A percentile compares a stretch with the other conserved stretches of the same genome.
Evolutionary conservation across 2,888 invertebrate genomes (phyloP).

Genomic region (Drosophila pegasa): DNA sequence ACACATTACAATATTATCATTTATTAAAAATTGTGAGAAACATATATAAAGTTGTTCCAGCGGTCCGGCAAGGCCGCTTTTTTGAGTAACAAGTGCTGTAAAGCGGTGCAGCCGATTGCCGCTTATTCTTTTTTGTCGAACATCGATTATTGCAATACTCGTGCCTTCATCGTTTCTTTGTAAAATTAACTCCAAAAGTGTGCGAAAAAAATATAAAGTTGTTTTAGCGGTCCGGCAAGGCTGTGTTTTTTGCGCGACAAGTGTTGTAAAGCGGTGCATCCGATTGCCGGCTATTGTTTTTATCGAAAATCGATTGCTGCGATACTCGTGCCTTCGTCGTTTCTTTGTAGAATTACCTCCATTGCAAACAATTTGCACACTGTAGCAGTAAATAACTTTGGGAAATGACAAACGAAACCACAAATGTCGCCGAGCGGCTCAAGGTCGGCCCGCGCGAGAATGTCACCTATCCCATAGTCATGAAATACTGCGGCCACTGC

Average conservation of each 20-base stretch:
- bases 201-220: background rate
- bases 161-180: constrained; percentile 13
- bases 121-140: constrained; percentile 1
- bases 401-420: constrained; percentile 87
- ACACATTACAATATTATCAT: too few relatives aligned
- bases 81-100: constrained; percentile 14
- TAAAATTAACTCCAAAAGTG: constrained; percentile 17
- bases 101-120: background rate
- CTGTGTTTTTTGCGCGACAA: background rate
- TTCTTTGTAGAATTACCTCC: constrained; percentile 18
- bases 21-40: background rate
- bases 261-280: constrained; percentile 7
- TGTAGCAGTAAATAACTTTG: constrained; percentile 13
- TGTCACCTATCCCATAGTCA: constrained; percentile 92
- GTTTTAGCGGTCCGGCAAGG: constrained; percentile 4
- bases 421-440: constrained; percentile 86
- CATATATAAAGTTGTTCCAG: background rate
- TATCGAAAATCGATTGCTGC: constrained; percentile 22
- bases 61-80: constrained; percentile 4
- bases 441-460: constrained; percentile 89
- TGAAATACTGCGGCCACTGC: constrained; percentile 97
- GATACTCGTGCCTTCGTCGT: constrained; percentile 21
- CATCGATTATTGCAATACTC: constrained; percentile 30
- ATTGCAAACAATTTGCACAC: constrained; percentile 12
- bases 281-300: constrained; percentile 10